Evolutionary conservation across 2,797 vertebrate genomes (phyloP), one percentile per base, ranked within the genome.

Genomic region (Hoplostethus atlanticus): DNA sequence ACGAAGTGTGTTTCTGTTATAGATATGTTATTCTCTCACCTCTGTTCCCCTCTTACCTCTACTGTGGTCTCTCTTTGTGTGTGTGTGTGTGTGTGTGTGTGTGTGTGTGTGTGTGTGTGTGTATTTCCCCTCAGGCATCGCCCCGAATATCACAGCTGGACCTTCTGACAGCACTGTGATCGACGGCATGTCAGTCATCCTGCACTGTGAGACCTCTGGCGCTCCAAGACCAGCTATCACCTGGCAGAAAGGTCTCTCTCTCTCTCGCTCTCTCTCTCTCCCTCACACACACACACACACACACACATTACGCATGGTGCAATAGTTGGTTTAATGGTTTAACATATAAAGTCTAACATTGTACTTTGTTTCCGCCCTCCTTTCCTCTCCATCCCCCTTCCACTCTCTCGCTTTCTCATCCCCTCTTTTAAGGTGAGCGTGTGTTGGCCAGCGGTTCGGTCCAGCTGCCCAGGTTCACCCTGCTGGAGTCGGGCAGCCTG

Each of bases 131-230:
- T 54, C 79, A 99, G 98, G 98, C 83, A 98, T 99, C 0, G 97
- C 97, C 48, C 97, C 98, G 34, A 99, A 98, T 88, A 99, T 99
- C 93, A 99, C 97, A 47, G 95, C 95, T 61, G 98, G 97, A 11
- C 98, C 97, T 40, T 94, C 96, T 51, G 97, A 99, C 94, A 98
- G 97, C 94, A 96, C 97, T 0, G 98, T 99, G 93, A 99, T 98
- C 9, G 98, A 98, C 0, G 97, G 98, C 84, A 97, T 97, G 95
- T 95, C 97, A 0, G 95, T 98, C 58, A 95, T 99, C 56, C 94
- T 99, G 83, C 96, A 96, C 79, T 99, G 98, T 0, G 97, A 99
- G 94, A 99, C 98, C 34, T 97, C 96, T 0, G 97, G 98, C 60
- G 98, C 97, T 0, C 97, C 97, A 0, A 94, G 97, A 50, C 98